Conservation (phyloP, 2,888 invertebrate species). For the Halictus ligatus region DNA sequence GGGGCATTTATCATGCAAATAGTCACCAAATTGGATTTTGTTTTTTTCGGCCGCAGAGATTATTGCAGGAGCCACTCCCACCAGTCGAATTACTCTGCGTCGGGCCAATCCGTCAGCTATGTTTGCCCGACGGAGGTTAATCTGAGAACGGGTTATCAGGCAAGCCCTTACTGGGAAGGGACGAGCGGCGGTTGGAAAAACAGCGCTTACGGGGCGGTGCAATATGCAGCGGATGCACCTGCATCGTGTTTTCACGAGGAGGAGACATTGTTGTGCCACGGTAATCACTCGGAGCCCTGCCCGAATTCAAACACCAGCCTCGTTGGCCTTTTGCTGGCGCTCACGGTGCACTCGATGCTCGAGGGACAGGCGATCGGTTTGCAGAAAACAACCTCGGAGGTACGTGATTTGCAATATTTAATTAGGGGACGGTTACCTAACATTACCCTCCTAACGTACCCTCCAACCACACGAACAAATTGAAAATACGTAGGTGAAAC, state of each 20-base stretch:
- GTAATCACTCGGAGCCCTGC: slow-evolving; percentile 89
- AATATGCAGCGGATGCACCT: slow-evolving; percentile 43
- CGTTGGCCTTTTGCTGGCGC: slow-evolving; percentile 89
- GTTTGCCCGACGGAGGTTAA: slow-evolving; percentile 41
- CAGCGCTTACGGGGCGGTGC: slow-evolving; percentile 62
- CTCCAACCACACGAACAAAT: too few species aligned
- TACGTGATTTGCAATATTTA: slow-evolving; percentile 82
- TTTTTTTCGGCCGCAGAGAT: slow-evolving; percentile 39
- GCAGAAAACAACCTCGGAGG: slow-evolving; percentile 88
- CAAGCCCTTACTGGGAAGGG: slow-evolving; percentile 29
- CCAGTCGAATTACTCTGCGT: slow-evolving; percentile 37
- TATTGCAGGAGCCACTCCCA: slow-evolving; percentile 49
- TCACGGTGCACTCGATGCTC: slow-evolving; percentile 91
- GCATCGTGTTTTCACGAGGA: slow-evolving; percentile 81
- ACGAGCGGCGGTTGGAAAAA: slow-evolving; percentile 27
- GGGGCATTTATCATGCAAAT: too few species aligned
- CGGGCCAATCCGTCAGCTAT: slow-evolving; percentile 37
- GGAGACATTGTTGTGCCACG: slow-evolving; percentile 87
- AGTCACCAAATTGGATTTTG: too few species aligned
- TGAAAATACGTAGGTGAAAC: too few species aligned
- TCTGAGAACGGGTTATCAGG: slow-evolving; percentile 53
- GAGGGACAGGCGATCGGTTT: slow-evolving; percentile 94
- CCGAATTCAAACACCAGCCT: slow-evolving; percentile 87
- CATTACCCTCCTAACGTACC: too few species aligned
- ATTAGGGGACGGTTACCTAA: neutral